Percentiles rank a stretch among this genome's conserved stretches.
Evolutionary conservation across 1,140 invertebrate species (phyloP).

Genomic region (Ips typographus): DNA sequence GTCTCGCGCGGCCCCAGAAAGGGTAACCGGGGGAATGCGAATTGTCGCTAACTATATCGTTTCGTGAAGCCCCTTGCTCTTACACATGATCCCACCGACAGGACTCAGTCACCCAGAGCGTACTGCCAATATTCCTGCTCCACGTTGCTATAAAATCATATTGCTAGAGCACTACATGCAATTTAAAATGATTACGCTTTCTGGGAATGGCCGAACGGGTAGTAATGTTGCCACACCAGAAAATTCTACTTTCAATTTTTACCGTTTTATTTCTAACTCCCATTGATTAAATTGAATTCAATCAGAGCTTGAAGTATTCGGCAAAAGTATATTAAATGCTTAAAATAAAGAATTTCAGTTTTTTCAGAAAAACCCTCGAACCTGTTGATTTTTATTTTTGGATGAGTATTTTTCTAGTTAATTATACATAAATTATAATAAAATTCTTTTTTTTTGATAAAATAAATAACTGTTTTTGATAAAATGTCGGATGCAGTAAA

Average conservation of each 20-base stretch:
- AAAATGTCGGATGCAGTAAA: too few relatives aligned
- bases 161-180: constrained; percentile 39
- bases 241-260: constrained; percentile 25
- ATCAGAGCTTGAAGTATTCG: too few relatives aligned
- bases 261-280: too few relatives aligned
- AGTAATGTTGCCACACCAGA: constrained; percentile 26
- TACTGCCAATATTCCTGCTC: constrained; percentile 32
- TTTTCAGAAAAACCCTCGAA: too few relatives aligned
- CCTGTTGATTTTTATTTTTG: too few relatives aligned
- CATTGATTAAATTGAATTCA: too few relatives aligned
- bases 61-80: constrained; percentile 40
- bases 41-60: constrained; percentile 53
- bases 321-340: too few relatives aligned
- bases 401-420: too few relatives aligned
- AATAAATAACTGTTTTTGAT: too few relatives aligned
- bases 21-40: constrained; percentile 52
- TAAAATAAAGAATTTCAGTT: too few relatives aligned
- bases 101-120: constrained; percentile 33
- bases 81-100: constrained; percentile 46
- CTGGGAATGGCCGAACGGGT: constrained; percentile 33
- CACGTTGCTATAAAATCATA: constrained; percentile 40
- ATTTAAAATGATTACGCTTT: constrained; percentile 45
- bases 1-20: constrained; percentile 44
- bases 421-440: too few relatives aligned
- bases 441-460: too few relatives aligned